phyloP scores from a whole-genome alignment of 2,888 invertebrate species.

The Hemithea aestivaria region DNA sequence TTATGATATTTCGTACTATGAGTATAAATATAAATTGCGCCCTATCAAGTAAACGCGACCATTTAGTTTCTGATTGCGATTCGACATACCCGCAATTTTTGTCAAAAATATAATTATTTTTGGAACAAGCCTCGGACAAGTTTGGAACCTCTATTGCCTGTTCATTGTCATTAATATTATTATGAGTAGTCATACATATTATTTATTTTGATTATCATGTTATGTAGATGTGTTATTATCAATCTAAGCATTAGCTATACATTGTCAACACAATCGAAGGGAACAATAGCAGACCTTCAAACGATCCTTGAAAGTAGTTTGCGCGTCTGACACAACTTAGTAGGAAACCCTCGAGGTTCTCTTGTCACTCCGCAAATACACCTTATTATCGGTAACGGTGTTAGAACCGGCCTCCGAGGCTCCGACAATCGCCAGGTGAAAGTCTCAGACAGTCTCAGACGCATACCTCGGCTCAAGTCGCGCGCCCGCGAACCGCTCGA shows the following conservation, averaged over 20 bases:
- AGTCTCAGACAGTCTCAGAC: slow-evolving; percentile 72
- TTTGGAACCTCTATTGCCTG: too few species aligned
- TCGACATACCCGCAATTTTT: slow-evolving; percentile 8
- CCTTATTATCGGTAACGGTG: slow-evolving; percentile 68
- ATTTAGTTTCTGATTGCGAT: slow-evolving; percentile 9
- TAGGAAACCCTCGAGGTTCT: slow-evolving; percentile 30
- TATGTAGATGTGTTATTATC: too few species aligned
- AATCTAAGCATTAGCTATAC: slow-evolving; percentile 4
- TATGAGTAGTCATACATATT: too few species aligned
- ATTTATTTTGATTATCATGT: too few species aligned
- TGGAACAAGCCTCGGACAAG: too few species aligned
- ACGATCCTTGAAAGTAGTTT: slow-evolving; percentile 21
- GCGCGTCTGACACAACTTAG: slow-evolving; percentile 18
- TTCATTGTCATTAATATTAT: too few species aligned
- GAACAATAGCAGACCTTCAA: slow-evolving; percentile 21
- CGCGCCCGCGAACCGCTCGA: slow-evolving; percentile 47
- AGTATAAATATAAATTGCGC: slow-evolving; percentile 16
- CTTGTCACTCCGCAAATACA: slow-evolving; percentile 49
- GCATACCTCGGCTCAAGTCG: slow-evolving; percentile 54
- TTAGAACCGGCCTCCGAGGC: slow-evolving; percentile 60
- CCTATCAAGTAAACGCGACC: slow-evolving; percentile 4
- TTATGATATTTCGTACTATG: too few species aligned
- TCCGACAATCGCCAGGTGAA: slow-evolving; percentile 63
- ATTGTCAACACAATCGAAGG: slow-evolving; percentile 4
- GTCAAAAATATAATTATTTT: background rate